phyloP scores from a whole-genome alignment of 2,113 vertebrate genomes.

The Oplegnathus fasciatus region DNA sequence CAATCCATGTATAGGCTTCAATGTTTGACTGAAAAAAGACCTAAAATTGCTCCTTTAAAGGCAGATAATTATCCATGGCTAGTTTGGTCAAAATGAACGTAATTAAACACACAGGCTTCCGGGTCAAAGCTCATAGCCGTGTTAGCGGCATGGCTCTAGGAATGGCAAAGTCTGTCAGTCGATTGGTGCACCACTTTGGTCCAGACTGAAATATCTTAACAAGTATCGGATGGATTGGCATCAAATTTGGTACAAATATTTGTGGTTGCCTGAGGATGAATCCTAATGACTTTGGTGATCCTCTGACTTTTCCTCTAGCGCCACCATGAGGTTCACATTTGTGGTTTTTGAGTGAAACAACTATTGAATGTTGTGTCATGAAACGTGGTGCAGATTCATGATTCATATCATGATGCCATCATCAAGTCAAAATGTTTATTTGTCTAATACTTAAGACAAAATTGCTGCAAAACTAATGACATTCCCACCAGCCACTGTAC shows the following conservation, averaged over 20 bases:
- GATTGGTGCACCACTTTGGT: not conserved
- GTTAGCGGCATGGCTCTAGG: not conserved
- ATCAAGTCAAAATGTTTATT: too few relatives aligned
- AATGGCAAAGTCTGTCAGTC: not conserved
- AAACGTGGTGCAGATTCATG: too few relatives aligned
- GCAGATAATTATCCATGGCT: not conserved
- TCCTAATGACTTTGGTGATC: too few relatives aligned
- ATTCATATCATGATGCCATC: too few relatives aligned
- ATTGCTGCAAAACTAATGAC: too few relatives aligned
- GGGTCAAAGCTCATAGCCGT: not conserved
- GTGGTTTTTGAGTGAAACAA: too few relatives aligned
- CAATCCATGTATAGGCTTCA: not conserved
- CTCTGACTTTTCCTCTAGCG: too few relatives aligned
- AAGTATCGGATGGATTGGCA: not conserved
- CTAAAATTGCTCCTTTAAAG: not conserved
- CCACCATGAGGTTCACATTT: too few relatives aligned
- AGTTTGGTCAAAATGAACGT: not conserved
- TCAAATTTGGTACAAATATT: not conserved
- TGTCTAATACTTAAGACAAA: too few relatives aligned
- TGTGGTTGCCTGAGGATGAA: not conserved
- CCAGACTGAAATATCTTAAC: not conserved
- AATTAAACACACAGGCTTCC: not conserved
- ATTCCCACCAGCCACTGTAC: too few relatives aligned
- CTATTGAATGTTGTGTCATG: too few relatives aligned
- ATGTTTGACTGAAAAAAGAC: too few relatives aligned